Evolutionary conservation across 2,797 vertebrate genomes (phyloP).

Genomic region (Mallotus villosus): DNA sequence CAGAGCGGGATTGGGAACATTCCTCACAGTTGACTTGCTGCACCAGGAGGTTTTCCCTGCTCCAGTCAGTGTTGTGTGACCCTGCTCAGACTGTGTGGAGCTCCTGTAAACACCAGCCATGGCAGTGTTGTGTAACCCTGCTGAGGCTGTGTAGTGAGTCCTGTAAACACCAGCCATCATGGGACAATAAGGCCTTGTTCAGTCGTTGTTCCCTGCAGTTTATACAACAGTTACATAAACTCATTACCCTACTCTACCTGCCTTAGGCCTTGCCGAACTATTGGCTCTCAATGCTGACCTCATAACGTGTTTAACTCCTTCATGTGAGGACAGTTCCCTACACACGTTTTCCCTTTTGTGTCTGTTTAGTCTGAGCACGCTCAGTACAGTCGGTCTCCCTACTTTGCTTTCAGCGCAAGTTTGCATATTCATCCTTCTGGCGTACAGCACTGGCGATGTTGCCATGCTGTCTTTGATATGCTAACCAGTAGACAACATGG

Average conservation of each 20-base stretch:
- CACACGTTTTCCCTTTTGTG: neutral
- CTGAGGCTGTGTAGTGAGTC: conserved; percentile 17
- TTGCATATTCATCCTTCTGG: conserved; percentile 5
- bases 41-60: conserved; percentile 22
- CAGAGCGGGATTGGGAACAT: conserved; percentile 12
- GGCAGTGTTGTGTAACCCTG: conserved; percentile 38
- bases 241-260: neutral
- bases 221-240: neutral
- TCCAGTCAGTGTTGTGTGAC: conserved; percentile 21
- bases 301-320: no score
- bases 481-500: conserved; percentile 52
- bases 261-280: no score
- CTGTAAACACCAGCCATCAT: conserved; percentile 23
- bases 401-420: neutral
- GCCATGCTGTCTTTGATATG: conserved; percentile 57
- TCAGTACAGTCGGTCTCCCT: neutral
- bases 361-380: no score
- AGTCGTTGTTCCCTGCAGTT: neutral
- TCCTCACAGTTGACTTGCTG: conserved; percentile 36
- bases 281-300: neutral
- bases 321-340: no score
- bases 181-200: neutral
- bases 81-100: conserved; percentile 22
- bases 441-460: conserved; percentile 11
- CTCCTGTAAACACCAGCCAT: conserved; percentile 24